Percentiles rank a stretch among this genome's conserved stretches.
phyloP scores from a whole-genome alignment of 2,113 vertebrate genomes.

The Cochlearius cochlearius region DNA sequence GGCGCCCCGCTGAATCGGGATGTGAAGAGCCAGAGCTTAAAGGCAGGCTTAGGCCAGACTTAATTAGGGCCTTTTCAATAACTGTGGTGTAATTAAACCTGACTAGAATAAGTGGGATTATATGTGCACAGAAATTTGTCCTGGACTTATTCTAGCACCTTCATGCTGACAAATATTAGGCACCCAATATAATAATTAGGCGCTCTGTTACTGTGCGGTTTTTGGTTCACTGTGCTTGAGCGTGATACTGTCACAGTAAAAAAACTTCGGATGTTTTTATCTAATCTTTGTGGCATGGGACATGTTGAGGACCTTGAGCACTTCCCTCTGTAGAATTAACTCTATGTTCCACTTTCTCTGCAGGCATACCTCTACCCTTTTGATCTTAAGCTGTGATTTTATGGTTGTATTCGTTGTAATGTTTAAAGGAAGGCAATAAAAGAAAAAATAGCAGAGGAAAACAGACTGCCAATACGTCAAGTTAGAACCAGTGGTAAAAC shows the following conservation, averaged over 20 bases:
- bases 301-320: not conserved
- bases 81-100: not conserved
- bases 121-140: not conserved
- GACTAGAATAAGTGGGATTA: not conserved
- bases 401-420: not conserved
- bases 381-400: not conserved
- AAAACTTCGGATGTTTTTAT: not conserved
- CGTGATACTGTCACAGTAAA: not conserved
- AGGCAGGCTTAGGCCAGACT: not conserved
- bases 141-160: not conserved
- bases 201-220: not conserved
- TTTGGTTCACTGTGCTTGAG: not conserved
- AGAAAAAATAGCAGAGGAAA: not conserved
- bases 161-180: not conserved
- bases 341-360: not conserved
- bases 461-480: not conserved
- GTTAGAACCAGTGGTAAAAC: not conserved
- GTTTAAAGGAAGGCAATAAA: not conserved
- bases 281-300: not conserved
- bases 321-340: not conserved
- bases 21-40: not conserved
- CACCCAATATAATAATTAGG: not conserved
- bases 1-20: fast-evolving
- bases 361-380: not conserved
- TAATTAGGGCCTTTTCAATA: not conserved